Evolutionary conservation across 2,113 vertebrate species (phyloP).

Genomic region (Lonchura striata): DNA sequence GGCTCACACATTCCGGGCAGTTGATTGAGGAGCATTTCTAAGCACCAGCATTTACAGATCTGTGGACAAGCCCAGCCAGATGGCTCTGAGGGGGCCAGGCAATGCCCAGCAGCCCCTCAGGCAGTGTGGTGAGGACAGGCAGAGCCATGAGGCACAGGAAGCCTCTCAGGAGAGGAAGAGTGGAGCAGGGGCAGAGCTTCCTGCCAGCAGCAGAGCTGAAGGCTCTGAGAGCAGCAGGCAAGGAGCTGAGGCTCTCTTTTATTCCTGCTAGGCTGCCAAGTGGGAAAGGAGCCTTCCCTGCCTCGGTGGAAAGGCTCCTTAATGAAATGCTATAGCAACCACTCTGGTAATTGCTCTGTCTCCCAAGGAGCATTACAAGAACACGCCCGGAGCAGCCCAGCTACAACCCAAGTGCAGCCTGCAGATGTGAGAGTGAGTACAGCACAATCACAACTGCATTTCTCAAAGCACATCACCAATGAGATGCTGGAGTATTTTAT

Average conservation of each 20-base stretch:
- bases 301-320: background rate
- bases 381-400: background rate
- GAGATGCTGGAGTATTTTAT: background rate
- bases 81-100: background rate
- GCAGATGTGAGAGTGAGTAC: background rate
- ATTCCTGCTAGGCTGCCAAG: background rate
- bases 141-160: background rate
- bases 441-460: background rate
- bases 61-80: background rate
- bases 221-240: background rate
- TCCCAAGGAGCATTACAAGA: background rate
- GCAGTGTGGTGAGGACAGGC: fast-evolving
- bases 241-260: background rate
- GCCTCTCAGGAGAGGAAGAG: background rate
- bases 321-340: background rate
- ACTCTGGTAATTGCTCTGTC: background rate
- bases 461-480: background rate
- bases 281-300: background rate
- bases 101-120: background rate
- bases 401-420: background rate
- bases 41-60: background rate
- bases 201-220: background rate
- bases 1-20: background rate
- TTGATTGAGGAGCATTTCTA: background rate
- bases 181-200: background rate